Conservation (phyloP, 2,888 invertebrate species). For the Drosophila algonquin region DNA sequence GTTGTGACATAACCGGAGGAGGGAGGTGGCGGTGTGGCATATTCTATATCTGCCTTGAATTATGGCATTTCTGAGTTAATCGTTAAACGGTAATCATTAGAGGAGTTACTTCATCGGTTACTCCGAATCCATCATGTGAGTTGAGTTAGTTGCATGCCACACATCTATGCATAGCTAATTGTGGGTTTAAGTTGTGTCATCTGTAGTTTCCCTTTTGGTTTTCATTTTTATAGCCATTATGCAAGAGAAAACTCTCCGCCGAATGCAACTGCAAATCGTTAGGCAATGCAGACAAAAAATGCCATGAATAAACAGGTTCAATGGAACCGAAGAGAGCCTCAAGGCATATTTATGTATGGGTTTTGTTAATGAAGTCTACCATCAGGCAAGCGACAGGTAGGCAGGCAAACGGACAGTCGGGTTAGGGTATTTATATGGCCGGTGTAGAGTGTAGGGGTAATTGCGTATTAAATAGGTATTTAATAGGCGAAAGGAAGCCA, state of each 20-base stretch:
- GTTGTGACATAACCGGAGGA: neutral
- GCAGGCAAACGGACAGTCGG: too few relatives aligned
- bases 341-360: constrained; percentile 39
- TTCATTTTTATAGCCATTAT: neutral
- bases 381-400: neutral
- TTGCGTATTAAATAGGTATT: too few relatives aligned
- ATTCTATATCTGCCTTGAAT: neutral
- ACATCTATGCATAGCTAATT: neutral
- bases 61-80: neutral
- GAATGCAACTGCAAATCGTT: constrained; percentile 31
- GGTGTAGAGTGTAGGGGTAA: neutral
- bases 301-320: constrained; percentile 20
- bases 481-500: neutral
- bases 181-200: neutral
- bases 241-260: neutral
- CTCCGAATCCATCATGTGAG: neutral
- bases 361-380: constrained; percentile 32
- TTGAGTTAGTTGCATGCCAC: neutral
- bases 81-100: too few relatives aligned
- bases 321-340: constrained; percentile 3
- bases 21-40: neutral
- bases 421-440: neutral
- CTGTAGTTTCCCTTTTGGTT: neutral
- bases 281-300: constrained; percentile 18
- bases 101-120: neutral